Conservation (phyloP, 2,888 invertebrate genomes). For the Tridacna gigas region DNA sequence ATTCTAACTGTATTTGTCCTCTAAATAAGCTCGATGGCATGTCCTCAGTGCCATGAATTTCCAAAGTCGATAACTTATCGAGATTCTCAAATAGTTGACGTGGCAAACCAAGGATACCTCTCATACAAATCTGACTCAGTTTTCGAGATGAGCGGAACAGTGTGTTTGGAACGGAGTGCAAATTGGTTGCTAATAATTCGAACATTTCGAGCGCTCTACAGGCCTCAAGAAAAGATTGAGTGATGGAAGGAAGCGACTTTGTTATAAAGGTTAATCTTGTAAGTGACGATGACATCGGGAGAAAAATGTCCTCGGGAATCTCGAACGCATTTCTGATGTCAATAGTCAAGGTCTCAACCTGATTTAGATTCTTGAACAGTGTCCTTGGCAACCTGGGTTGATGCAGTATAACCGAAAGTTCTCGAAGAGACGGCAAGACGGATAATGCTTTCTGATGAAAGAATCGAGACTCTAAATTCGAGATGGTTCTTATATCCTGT, state of each 20-base stretch:
- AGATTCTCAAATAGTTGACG: conserved; percentile 26
- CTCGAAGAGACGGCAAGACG: neutral
- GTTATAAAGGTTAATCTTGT: conserved; percentile 8
- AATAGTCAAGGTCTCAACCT: conserved; percentile 8
- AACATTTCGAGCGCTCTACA: neutral
- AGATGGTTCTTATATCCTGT: conserved; percentile 14
- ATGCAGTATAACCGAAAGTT: conserved; percentile 21
- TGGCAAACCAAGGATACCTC: conserved; percentile 29
- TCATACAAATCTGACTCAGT: conserved; percentile 14
- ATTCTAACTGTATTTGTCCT: conserved; percentile 13
- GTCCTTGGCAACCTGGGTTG: conserved; percentile 16
- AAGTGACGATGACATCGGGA: conserved; percentile 15
- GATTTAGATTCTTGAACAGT: conserved; percentile 16
- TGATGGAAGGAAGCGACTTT: neutral
- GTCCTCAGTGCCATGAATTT: conserved; percentile 29
- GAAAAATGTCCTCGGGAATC: conserved; percentile 6
- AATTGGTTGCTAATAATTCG: neutral
- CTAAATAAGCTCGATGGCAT: conserved; percentile 32
- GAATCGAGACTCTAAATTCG: conserved; percentile 32
- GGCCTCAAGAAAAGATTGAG: neutral
- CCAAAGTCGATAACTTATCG: conserved; percentile 12
- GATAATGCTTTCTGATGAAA: conserved; percentile 21
- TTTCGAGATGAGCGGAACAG: conserved; percentile 6
- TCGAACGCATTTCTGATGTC: conserved; percentile 7
- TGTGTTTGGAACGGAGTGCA: conserved; percentile 16